Percentiles rank a stretch among this genome's conserved stretches.
These are phyloP conservation scores for Melospiza georgiana DNA, from an alignment of 2,113 vertebrate genomes.

Conservation along the genomic window DNA sequence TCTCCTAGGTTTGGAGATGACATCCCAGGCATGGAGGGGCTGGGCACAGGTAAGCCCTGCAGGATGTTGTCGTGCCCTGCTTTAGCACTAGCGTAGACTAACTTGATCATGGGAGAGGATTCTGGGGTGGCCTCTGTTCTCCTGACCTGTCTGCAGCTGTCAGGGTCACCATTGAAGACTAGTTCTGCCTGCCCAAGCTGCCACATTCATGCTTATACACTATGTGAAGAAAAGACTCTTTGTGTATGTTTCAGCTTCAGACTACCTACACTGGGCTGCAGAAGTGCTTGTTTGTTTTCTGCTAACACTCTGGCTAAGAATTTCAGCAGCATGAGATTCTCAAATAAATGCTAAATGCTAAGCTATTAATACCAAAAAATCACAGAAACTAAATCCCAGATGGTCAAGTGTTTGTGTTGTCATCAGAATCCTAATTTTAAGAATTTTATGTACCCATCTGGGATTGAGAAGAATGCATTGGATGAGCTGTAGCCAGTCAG, in stretches of 20 bases:
- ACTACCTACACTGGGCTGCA: neutral
- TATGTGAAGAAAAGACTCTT: neutral
- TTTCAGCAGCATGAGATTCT: neutral
- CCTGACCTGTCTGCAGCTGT: neutral
- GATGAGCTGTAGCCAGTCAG: neutral
- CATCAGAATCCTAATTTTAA: constrained; percentile 33
- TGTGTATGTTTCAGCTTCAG: neutral
- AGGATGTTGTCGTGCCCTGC: neutral
- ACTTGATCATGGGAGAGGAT: neutral
- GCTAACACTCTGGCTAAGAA: neutral
- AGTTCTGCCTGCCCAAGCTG: neutral
- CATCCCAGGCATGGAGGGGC: constrained; percentile 96
- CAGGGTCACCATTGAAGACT: neutral
- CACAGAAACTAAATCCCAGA: constrained; percentile 16
- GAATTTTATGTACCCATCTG: neutral
- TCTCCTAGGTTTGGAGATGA: constrained; percentile 90
- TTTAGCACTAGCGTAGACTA: neutral
- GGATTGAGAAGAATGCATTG: neutral
- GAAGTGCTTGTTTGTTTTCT: constrained; percentile 35
- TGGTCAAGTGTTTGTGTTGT: neutral
- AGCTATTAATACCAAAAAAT: constrained; percentile 43
- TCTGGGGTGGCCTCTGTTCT: neutral
- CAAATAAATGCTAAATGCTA: constrained; percentile 19
- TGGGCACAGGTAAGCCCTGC: constrained; percentile 84
- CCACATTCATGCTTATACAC: neutral